Evolutionary conservation across 1,140 invertebrate genomes (phyloP).

Genomic region (Araneus ventricosus): DNA sequence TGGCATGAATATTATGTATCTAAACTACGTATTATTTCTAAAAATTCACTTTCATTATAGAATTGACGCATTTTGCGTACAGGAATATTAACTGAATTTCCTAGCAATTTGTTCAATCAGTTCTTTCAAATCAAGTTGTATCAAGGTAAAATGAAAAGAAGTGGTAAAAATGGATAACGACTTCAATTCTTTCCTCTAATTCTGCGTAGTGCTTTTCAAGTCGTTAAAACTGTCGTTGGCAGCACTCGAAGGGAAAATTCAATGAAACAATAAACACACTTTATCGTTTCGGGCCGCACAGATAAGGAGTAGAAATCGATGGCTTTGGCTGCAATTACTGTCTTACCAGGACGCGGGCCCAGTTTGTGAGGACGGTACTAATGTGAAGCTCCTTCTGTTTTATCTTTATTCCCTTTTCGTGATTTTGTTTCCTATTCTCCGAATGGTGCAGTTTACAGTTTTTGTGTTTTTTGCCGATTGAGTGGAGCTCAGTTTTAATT

Average conservation of each 20-base stretch:
- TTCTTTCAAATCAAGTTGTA: no score
- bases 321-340: slow-evolving; percentile 14
- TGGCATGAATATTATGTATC: no score
- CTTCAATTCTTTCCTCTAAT: background rate
- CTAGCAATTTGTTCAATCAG: no score
- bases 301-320: slow-evolving; percentile 19
- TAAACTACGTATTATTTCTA: no score
- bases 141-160: no score
- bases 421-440: background rate
- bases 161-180: background rate
- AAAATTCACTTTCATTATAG: no score
- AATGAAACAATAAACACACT: slow-evolving; percentile 3
- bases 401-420: background rate
- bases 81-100: no score
- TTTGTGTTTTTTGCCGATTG: no score
- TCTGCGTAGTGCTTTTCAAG: background rate
- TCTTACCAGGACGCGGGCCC: background rate
- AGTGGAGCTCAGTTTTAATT: no score
- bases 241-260: background rate
- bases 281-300: background rate
- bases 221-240: background rate
- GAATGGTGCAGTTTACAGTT: no score
- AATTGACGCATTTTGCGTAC: no score
- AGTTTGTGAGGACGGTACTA: background rate
- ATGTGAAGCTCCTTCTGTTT: background rate